Evolutionary conservation across 2,888 invertebrate species (phyloP).

Genomic region (Oxystoma pomonae): DNA sequence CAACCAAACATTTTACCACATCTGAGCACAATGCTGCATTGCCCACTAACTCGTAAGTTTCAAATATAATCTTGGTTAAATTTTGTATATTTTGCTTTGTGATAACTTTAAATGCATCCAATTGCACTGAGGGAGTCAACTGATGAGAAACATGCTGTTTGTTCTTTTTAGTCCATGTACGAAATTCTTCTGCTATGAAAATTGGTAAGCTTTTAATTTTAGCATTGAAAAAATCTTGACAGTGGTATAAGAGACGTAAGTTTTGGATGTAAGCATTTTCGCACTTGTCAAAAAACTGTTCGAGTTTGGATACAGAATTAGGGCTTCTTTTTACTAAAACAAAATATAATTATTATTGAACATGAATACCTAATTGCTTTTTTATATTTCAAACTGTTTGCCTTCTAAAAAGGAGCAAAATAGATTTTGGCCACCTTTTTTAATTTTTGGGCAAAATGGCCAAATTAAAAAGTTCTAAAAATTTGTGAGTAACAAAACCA

Average conservation of each 20-base stretch:
- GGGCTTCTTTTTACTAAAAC: constrained; percentile 45
- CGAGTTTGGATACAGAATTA: constrained; percentile 41
- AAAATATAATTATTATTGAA: no score
- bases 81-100: constrained; percentile 62
- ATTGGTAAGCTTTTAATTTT: constrained; percentile 60
- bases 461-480: neutral
- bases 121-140: constrained; percentile 56
- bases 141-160: constrained; percentile 48
- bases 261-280: constrained; percentile 59
- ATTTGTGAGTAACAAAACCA: neutral
- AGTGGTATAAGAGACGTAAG: constrained; percentile 57
- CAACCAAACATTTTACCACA: constrained; percentile 56
- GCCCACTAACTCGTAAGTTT: constrained; percentile 59
- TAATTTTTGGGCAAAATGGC: no score
- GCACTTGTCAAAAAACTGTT: constrained; percentile 38
- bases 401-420: no score
- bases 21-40: constrained; percentile 61
- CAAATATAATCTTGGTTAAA: constrained; percentile 60
- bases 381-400: neutral
- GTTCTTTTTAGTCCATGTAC: constrained; percentile 49
- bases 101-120: constrained; percentile 69
- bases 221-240: constrained; percentile 59
- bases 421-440: no score
- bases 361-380: neutral
- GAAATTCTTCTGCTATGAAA: constrained; percentile 59